These are phyloP conservation scores for Drosophila greeni DNA, from an alignment of 2,888 invertebrate species.

Conservation along the genomic window DNA sequence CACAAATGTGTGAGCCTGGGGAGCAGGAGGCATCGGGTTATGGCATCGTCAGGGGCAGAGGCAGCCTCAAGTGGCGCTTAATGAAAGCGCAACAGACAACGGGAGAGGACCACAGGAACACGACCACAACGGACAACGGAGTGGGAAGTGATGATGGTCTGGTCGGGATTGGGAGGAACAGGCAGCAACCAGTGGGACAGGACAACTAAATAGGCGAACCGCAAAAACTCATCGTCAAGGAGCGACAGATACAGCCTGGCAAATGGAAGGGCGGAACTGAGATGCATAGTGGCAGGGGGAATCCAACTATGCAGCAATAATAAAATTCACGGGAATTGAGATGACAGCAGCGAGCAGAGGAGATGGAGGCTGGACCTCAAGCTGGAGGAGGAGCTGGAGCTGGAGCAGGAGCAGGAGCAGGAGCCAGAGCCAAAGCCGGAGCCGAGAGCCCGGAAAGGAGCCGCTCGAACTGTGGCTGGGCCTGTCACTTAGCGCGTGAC, in stretches of 20 bases:
- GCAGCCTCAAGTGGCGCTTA: constrained; percentile 69
- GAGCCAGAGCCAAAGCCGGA: not conserved
- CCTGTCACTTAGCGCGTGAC: constrained; percentile 57
- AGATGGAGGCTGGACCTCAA: constrained; percentile 14
- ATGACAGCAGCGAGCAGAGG: constrained; percentile 39
- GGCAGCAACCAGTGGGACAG: constrained; percentile 21
- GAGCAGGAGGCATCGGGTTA: constrained; percentile 6
- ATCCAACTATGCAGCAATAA: constrained; percentile 57
- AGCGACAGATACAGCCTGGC: constrained; percentile 31
- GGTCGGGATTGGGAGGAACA: constrained; percentile 15
- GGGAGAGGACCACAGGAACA: constrained; percentile 43
- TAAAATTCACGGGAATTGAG: constrained; percentile 69
- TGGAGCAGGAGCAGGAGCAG: not conserved
- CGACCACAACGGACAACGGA: constrained; percentile 49
- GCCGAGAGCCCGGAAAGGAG: constrained; percentile 13
- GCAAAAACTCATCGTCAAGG: constrained; percentile 50
- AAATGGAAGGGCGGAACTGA: constrained; percentile 8
- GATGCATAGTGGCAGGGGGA: constrained; percentile 1
- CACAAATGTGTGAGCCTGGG: constrained; percentile 35
- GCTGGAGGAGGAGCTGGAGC: not conserved
- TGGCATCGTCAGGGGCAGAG: constrained; percentile 52
- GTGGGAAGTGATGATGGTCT: constrained; percentile 33
- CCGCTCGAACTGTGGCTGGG: constrained; percentile 41
- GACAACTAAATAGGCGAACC: constrained; percentile 56
- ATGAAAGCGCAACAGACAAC: constrained; percentile 71